Conservation (phyloP, 2,113 vertebrate species). For the Carassius gibelio region DNA sequence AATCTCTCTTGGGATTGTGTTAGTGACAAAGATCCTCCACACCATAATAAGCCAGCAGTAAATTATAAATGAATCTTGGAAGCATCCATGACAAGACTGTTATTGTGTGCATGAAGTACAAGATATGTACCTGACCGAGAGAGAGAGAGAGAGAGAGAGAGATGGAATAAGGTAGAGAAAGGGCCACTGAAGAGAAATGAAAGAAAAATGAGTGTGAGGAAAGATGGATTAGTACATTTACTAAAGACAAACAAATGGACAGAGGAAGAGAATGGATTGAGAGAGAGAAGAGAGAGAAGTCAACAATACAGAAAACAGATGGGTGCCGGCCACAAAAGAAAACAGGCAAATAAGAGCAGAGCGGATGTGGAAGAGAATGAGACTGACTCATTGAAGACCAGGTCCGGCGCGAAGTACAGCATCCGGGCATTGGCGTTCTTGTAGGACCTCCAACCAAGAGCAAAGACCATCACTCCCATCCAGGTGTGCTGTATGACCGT, state of each 20-base stretch:
- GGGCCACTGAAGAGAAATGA: constrained; percentile 24
- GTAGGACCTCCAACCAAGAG: constrained; percentile 95
- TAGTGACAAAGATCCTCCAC: constrained; percentile 63
- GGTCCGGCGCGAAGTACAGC: constrained; percentile 97
- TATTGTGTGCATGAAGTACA: constrained; percentile 58
- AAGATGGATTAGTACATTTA: constrained; percentile 33
- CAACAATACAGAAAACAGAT: not conserved
- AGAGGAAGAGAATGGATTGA: not conserved
- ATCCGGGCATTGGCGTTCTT: constrained; percentile 93
- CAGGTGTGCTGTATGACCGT: constrained; percentile 96
- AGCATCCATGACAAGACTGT: constrained; percentile 29
- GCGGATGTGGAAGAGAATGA: constrained; percentile 44
- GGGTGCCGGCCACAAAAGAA: not conserved
- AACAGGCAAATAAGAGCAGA: constrained; percentile 24
- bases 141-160: constrained; percentile 13
- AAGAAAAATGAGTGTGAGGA: constrained; percentile 20
- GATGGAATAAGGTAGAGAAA: not conserved
- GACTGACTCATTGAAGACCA: constrained; percentile 98
- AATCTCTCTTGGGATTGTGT: constrained; percentile 63
- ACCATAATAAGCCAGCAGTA: constrained; percentile 59
- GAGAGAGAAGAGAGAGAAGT: not conserved
- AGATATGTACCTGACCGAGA: constrained; percentile 40
- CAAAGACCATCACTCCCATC: constrained; percentile 99
- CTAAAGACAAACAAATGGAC: constrained; percentile 20
- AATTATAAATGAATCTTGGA: constrained; percentile 58